These are phyloP conservation scores for Junco hyemalis DNA, from an alignment of 2,113 vertebrate species.

Conservation along the genomic window DNA sequence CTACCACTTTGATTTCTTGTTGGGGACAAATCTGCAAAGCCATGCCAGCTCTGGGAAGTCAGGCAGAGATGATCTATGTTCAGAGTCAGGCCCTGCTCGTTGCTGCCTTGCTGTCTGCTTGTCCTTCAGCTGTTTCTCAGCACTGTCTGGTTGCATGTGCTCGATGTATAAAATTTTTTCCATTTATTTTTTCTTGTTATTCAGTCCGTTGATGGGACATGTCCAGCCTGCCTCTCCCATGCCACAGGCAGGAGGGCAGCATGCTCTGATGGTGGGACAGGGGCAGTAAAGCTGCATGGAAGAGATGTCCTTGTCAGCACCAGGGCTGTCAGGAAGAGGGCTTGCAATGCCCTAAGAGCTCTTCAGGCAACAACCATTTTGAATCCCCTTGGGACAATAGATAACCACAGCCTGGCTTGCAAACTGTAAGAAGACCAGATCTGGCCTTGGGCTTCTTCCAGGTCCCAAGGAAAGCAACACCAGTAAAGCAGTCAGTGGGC, in stretches of 20 bases:
- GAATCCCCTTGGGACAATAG: neutral
- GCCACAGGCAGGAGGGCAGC: rapidly evolving
- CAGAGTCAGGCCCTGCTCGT: neutral
- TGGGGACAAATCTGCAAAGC: neutral
- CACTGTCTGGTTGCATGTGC: neutral
- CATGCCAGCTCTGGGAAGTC: neutral
- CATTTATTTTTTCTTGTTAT: neutral
- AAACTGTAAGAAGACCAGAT: neutral
- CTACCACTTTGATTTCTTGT: neutral
- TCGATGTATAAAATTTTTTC: neutral
- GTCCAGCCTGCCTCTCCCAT: neutral
- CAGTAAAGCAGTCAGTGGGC: neutral
- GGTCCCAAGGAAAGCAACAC: neutral
- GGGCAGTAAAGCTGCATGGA: neutral
- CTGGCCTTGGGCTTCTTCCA: neutral
- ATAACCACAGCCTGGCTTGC: neutral
- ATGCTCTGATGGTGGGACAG: rapidly evolving
- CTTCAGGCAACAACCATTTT: neutral
- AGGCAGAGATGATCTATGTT: neutral
- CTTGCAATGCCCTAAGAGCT: neutral
- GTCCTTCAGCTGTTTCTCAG: neutral
- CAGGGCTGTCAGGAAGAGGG: neutral
- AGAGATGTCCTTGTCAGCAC: rapidly evolving
- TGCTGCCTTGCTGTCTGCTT: neutral
- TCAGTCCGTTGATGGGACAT: neutral